Base-by-base conservation (phyloP, 2,888 invertebrate genomes). In the Pandemis cinnamomeana region DNA sequence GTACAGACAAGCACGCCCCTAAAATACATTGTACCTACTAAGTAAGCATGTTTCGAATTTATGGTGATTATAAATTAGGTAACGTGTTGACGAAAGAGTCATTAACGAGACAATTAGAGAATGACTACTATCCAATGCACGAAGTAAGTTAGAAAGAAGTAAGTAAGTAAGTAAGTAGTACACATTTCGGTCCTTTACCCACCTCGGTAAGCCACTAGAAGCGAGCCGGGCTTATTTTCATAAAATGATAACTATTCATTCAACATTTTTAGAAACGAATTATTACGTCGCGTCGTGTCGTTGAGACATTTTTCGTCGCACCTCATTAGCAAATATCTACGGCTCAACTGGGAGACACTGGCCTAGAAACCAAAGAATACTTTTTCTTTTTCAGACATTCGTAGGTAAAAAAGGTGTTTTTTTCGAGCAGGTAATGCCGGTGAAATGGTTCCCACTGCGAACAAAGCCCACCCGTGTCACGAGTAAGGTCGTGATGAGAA, bases 381-480 rank as follows among this genome's bases (percentile, higher is more conserved):
- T 27, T 20, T 58, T 27, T 58, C 27, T 27, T 58, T 58, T 55
- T 55, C 8, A 55, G 67, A 71, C 67, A 72, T 61, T 67, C 68
- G 66, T 42, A 62, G 75, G 77, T 67, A 44, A 68, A 69, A 71
- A 71, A 69, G 78, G 77, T 77, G 75, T 79, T 78, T 78, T 77
- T 15, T 58, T 8, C 58, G 83, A 82, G 83, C 82, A 83, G 85
- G 82, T 86, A 86, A 87, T 89, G 88, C 86, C 88, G 86, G 85
- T 86, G 88, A 87, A 90, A 88, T 86, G 88, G 85, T 87, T 89
- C 86, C 83, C 86, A 87, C 87, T 86, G 86, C 82, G 83, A 88
- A 89, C 88, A 90, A 89, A 89, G 89, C 87, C 44, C 82, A 89
- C 89, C 90, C 88, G 87, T 88, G 89, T 89, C 89, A 88, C 84